phyloP scores from a whole-genome alignment of 2,888 invertebrate genomes.

The Ennomos quercinarius region DNA sequence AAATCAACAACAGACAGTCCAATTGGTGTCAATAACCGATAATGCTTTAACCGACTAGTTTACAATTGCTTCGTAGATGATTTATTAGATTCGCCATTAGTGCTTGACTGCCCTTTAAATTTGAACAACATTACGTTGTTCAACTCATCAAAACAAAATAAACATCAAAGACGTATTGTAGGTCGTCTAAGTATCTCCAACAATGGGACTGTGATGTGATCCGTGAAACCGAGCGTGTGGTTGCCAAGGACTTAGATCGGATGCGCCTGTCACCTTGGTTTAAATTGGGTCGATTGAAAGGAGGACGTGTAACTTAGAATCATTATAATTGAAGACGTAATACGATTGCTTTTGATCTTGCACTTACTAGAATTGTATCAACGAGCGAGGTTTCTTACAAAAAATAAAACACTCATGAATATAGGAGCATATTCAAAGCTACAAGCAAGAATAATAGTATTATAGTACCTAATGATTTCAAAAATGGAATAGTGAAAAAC shows the following conservation, averaged over 20 bases:
- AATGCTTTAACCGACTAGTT: too few species aligned
- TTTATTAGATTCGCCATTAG: constrained; percentile 12
- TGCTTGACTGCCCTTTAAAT: constrained; percentile 18
- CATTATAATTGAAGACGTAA: constrained; percentile 30
- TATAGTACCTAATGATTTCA: too few species aligned
- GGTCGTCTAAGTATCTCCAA: constrained; percentile 47
- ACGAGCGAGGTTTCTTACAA: too few species aligned
- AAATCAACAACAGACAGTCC: too few species aligned
- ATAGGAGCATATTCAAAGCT: too few species aligned
- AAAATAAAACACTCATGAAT: too few species aligned
- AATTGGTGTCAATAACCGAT: too few species aligned
- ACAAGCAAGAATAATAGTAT: too few species aligned
- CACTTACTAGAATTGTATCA: too few species aligned
- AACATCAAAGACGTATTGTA: constrained; percentile 51
- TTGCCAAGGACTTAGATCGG: constrained; percentile 79
- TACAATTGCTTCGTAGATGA: too few species aligned
- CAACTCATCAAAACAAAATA: constrained; percentile 40
- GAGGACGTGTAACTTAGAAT: constrained; percentile 31
- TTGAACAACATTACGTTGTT: constrained; percentile 7
- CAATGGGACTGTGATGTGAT: constrained; percentile 73
- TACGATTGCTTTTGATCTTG: constrained; percentile 29
- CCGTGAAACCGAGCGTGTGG: constrained; percentile 60
- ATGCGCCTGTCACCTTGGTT: constrained; percentile 75
- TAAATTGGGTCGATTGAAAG: constrained; percentile 63
- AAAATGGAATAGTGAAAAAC: too few species aligned